These are phyloP conservation scores for Ecdyonurus torrentis DNA, from an alignment of 2,888 invertebrate genomes.

Conservation along the genomic window DNA sequence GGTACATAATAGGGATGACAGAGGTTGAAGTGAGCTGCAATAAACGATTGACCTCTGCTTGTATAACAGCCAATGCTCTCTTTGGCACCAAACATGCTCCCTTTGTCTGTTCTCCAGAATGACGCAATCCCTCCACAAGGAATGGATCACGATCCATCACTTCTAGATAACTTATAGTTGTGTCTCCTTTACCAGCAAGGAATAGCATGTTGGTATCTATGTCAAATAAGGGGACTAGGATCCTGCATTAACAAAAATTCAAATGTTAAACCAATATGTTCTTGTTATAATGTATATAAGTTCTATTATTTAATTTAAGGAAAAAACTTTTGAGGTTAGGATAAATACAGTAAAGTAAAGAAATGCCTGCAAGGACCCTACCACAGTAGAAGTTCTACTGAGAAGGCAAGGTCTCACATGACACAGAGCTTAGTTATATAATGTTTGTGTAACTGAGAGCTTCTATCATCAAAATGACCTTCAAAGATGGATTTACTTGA, in stretches of 20 bases:
- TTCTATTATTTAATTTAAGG: constrained; percentile 1
- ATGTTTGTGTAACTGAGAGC: too few species aligned
- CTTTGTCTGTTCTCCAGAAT: constrained; percentile 88
- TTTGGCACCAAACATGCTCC: constrained; percentile 88
- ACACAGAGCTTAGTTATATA: too few species aligned
- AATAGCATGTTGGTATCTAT: constrained; percentile 90
- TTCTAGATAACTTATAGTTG: constrained; percentile 79
- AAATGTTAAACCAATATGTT: constrained; percentile 4
- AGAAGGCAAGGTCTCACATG: too few species aligned
- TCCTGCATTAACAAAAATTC: constrained; percentile 27
- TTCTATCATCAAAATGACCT: too few species aligned
- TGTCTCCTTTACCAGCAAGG: constrained; percentile 88
- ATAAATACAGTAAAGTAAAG: too few species aligned
- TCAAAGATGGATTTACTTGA: too few species aligned
- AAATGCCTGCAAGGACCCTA: too few species aligned
- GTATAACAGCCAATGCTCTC: constrained; percentile 86
- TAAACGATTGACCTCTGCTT: constrained; percentile 86
- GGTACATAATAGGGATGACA: constrained; percentile 86
- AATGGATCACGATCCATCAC: constrained; percentile 76
- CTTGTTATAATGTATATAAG: too few species aligned
- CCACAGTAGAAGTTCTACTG: too few species aligned
- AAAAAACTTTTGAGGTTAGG: neutral
- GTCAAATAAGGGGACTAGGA: constrained; percentile 85
- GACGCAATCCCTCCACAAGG: constrained; percentile 71
- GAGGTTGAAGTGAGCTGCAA: constrained; percentile 71